Base-by-base conservation (phyloP, 1,140 invertebrate species). In the Aphelinus atriplicis region DNA sequence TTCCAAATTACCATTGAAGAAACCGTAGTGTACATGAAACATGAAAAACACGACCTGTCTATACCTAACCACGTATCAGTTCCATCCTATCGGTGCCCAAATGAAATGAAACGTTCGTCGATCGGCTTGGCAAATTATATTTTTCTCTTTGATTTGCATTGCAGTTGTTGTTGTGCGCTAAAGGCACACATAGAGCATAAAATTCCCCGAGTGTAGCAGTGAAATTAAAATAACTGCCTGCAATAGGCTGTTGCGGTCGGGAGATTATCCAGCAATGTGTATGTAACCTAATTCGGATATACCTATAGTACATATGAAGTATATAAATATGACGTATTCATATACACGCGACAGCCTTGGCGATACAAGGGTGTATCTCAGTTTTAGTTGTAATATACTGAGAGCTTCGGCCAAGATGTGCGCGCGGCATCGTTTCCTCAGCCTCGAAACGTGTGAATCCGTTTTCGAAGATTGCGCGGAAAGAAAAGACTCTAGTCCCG, bases 281-380 rank as follows among this genome's bases (percentile, higher is more conserved):
- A 87, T 87, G 86, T 87, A 87, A 86, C 80, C 77, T 84, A 86
- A 85, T 86, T 86, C 86, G 86, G 86, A 85, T 87, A 86, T 87
- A 85, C 81, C 84, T 87, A 83, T 82, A 81, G 84, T 86, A 82
- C 26, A 26, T 81, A 81, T 80, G 67, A 67, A 67, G 47, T 61
- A 61, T n/a, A n/a, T 57, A 57, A 10, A 57, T 10, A 7, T 26
- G 26, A 26, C 73, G 45, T 64, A 57, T 57, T 57, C 26, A 7
- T 57, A 10, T 57, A 57, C 63, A 71, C 61, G 3, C 63, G 51
- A 60, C 58, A 7, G 62, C 62, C 64, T 45, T 2, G 65, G 46
- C 53, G 56, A 72, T 45, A 5, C 5, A 50, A 50, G 9, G 26
- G 26, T 63, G 63, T 73, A 3, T 56, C 64, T 65, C 60, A 53